Base-by-base conservation (phyloP, 2,888 invertebrate species). In the Brenthis ino region DNA sequence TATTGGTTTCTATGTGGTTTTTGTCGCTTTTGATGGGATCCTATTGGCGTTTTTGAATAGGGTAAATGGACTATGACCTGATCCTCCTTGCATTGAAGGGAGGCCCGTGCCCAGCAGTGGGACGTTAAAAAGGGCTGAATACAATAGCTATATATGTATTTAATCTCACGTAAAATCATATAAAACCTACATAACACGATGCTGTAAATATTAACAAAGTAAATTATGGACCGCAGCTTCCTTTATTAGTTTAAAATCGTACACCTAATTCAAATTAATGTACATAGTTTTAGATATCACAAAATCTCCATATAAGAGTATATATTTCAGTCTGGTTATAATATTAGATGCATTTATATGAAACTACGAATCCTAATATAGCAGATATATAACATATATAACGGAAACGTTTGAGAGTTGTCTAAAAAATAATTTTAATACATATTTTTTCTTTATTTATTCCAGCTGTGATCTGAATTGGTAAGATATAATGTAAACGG, bases 391-490 rank as follows among this genome's bases (percentile, higher is more conserved):
- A 37, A 37, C 13, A 50, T 50, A 33, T 51, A 51, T 11, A 16
- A 61, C 28, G n/a, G 47, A 8, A 51, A 61, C 1, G 37, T 47
- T 47, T n/a, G 50, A 14, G n/a, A 50, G 20, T 51, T 33, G 61
- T 33, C 1, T 5, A 50, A 50, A 50, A n/a, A 50, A 50, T 50
- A 51, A n/a, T 4, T 16, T 37, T 37, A 28, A 28, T 28, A 28
- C 0, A 24, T 48, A 13, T 14, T 24, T 11, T 55, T 50, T 57
- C 20, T 64, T 70, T 11, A 51, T 54, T 70, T 64, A 67, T 70
- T 64, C 70, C 67, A 67, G 60, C 70, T 70, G 67, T 70, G 70
- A 70, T 57, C 69, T 54, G 48, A 57, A 13, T 63, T 54, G 53
- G 54, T 47, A 54, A 53, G 16, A 24, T 20, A 37, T 57, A 53